Evolutionary conservation across 2,888 invertebrate genomes (phyloP).

Genomic region (Drosophila acutilabella): DNA sequence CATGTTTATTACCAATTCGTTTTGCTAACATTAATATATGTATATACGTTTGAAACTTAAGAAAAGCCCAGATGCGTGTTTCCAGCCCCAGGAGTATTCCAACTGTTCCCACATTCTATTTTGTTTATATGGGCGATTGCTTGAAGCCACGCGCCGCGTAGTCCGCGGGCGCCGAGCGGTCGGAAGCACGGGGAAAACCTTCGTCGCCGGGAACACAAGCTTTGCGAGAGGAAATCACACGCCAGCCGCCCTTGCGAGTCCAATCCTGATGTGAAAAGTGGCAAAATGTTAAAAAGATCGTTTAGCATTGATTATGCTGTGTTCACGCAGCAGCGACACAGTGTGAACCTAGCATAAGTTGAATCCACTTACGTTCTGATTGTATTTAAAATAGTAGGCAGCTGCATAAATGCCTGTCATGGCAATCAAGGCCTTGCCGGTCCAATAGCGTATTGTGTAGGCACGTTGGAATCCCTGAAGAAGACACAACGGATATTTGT

Average conservation of each 20-base stretch:
- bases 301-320: not conserved
- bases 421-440: constrained; percentile 88
- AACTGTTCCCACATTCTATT: not conserved
- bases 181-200: constrained; percentile 88
- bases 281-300: not conserved
- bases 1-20: constrained; percentile 62
- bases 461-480: constrained; percentile 88
- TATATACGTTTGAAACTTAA: constrained; percentile 47
- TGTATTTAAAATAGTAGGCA: constrained; percentile 94
- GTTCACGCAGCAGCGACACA: not conserved
- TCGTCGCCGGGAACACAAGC: constrained; percentile 89
- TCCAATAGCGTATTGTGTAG: constrained; percentile 86
- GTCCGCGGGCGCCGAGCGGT: constrained; percentile 87
- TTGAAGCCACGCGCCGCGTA: constrained; percentile 91
- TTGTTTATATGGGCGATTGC: constrained; percentile 84
- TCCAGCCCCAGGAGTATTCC: not conserved
- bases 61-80: constrained; percentile 16
- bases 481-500: not conserved
- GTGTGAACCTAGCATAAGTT: not conserved
- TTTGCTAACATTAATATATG: constrained; percentile 59
- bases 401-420: constrained; percentile 86
- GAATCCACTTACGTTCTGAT: constrained; percentile 88
- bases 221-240: constrained; percentile 86
- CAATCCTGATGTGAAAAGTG: constrained; percentile 87
- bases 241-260: constrained; percentile 91